phyloP scores from a whole-genome alignment of 2,888 invertebrate genomes.

The Allacma fusca region DNA sequence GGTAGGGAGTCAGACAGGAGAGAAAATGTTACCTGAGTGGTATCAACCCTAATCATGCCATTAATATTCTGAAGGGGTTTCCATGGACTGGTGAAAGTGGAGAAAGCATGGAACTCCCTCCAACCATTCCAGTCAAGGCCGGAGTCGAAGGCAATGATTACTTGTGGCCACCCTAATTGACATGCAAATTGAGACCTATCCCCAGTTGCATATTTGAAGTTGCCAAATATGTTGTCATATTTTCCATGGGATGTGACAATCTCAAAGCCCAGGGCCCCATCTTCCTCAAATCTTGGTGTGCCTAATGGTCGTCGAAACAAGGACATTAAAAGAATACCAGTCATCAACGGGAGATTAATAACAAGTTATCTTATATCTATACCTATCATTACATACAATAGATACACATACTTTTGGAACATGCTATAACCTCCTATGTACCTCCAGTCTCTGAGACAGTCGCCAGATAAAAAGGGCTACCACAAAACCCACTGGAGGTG shows the following conservation, averaged over 20 bases:
- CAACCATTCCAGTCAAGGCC: constrained; percentile 57
- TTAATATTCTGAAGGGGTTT: constrained; percentile 60
- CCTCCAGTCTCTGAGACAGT: no score
- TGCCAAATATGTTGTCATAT: constrained; percentile 62
- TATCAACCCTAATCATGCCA: constrained; percentile 60
- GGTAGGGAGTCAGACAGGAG: no score
- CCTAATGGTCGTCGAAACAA: no score
- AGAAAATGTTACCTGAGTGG: constrained; percentile 55
- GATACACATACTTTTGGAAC: no score
- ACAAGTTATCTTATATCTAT: no score
- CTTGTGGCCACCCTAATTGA: constrained; percentile 61
- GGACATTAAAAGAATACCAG: no score
- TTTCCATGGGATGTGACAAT: constrained; percentile 60
- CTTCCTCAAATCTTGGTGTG: constrained; percentile 60
- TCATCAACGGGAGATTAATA: no score
- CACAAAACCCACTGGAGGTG: no score
- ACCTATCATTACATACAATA: no score
- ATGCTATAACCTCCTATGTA: no score
- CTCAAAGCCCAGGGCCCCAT: constrained; percentile 60
- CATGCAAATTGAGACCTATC: constrained; percentile 60
- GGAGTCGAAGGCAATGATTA: constrained; percentile 58
- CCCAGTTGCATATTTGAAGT: constrained; percentile 61
- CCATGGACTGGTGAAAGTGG: constrained; percentile 60
- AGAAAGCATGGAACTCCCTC: constrained; percentile 60
- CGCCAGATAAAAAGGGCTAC: no score